Conservation (phyloP, 2,113 vertebrate genomes). For the Tragelaphus scriptus region DNA sequence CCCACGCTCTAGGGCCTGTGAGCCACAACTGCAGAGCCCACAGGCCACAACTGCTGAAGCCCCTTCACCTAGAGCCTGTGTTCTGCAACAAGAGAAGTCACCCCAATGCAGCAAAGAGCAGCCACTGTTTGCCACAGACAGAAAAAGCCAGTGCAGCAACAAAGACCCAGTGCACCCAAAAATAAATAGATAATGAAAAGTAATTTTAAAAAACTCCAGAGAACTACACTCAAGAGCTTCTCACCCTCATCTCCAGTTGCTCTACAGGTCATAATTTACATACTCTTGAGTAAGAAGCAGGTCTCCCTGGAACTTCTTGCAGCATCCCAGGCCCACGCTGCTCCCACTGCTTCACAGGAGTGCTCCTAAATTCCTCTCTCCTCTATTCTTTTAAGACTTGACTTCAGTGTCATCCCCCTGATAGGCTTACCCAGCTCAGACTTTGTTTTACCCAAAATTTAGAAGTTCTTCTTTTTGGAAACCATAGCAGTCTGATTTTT, state of each 20-base stretch:
- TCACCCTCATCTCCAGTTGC: neutral
- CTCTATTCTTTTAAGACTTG: neutral
- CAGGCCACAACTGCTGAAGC: neutral
- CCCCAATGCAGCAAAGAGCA: neutral
- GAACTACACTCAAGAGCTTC: neutral
- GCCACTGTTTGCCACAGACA: neutral
- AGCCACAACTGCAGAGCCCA: neutral
- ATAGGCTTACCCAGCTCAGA: neutral
- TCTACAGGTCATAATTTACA: neutral
- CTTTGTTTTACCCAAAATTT: neutral
- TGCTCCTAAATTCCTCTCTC: neutral
- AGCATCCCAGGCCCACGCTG: neutral
- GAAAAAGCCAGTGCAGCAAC: neutral
- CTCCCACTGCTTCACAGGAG: neutral
- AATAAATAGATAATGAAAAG: neutral
- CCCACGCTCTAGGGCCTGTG: rapidly evolving
- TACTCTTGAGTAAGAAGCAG: neutral
- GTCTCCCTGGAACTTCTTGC: neutral
- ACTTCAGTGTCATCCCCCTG: neutral
- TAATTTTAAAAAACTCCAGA: neutral
- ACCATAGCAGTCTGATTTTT: neutral
- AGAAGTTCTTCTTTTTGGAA: neutral
- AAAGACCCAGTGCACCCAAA: neutral
- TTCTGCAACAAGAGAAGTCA: neutral
- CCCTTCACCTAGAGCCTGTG: neutral